phyloP scores from a whole-genome alignment of 2,888 invertebrate genomes.

The Parnassius orleans region DNA sequence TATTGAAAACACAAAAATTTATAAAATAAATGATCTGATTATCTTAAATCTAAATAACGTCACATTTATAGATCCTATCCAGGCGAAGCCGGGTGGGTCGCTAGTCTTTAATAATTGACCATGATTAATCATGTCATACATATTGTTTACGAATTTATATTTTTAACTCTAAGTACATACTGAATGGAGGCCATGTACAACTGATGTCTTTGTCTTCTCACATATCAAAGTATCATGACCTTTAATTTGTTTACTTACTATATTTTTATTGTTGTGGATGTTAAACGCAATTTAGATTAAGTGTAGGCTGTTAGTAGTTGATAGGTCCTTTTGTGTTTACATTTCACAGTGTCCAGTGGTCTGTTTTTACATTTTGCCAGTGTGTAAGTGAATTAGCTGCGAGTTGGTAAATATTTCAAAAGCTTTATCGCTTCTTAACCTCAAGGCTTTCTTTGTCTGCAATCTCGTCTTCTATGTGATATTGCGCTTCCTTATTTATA shows the following conservation, averaged over 20 bases:
- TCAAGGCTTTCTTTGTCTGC: no score
- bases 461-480: no score
- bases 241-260: not conserved
- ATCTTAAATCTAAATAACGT: no score
- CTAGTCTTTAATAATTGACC: no score
- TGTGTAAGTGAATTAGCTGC: not conserved
- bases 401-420: not conserved
- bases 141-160: not conserved
- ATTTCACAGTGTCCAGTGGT: not conserved
- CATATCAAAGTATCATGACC: constrained; percentile 18
- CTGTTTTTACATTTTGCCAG: not conserved
- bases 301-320: not conserved
- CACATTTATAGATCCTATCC: no score
- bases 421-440: not conserved
- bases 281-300: constrained; percentile 5
- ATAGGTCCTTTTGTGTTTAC: constrained; percentile 5
- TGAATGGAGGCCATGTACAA: no score
- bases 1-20: no score
- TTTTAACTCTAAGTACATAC: constrained; percentile 12
- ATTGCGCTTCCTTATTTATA: no score
- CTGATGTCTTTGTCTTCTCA: constrained; percentile 14
- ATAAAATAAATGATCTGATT: no score
- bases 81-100: no score
- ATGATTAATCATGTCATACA: constrained; percentile 1
- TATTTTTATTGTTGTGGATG: constrained; percentile 4